These are phyloP conservation scores for Dicrostonyx torquatus DNA, from an alignment of 2,797 vertebrate species.

Conservation along the genomic window DNA sequence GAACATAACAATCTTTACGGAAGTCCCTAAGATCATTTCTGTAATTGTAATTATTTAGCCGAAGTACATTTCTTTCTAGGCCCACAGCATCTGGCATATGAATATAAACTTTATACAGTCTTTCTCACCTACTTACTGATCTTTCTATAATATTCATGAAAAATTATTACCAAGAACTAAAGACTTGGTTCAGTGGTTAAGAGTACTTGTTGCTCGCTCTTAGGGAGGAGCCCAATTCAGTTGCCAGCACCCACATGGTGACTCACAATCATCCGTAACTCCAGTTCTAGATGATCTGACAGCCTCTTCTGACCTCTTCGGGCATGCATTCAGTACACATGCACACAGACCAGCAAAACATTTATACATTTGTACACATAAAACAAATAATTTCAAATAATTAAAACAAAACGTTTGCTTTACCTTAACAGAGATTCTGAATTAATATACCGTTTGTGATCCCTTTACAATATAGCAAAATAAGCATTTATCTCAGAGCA, in stretches of 20 bases:
- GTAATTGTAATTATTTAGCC: background rate
- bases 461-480: slow-evolving; percentile 16
- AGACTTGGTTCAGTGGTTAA: background rate
- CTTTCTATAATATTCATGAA: background rate
- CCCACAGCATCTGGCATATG: background rate
- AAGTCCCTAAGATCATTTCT: background rate
- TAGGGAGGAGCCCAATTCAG: background rate
- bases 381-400: background rate
- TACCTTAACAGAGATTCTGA: background rate
- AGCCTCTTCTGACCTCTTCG: background rate
- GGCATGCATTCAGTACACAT: background rate
- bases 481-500: background rate
- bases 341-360: background rate
- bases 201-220: background rate
- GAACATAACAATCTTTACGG: background rate
- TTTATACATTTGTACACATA: background rate
- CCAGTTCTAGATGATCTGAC: background rate
- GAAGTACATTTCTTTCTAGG: background rate
- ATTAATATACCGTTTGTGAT: background rate
- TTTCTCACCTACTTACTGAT: background rate
- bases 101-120: background rate
- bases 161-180: background rate
- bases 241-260: background rate
- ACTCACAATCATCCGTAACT: background rate
- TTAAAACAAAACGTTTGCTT: background rate